phyloP scores from a whole-genome alignment of 1,140 invertebrate genomes.

The Megalopta genalis region DNA sequence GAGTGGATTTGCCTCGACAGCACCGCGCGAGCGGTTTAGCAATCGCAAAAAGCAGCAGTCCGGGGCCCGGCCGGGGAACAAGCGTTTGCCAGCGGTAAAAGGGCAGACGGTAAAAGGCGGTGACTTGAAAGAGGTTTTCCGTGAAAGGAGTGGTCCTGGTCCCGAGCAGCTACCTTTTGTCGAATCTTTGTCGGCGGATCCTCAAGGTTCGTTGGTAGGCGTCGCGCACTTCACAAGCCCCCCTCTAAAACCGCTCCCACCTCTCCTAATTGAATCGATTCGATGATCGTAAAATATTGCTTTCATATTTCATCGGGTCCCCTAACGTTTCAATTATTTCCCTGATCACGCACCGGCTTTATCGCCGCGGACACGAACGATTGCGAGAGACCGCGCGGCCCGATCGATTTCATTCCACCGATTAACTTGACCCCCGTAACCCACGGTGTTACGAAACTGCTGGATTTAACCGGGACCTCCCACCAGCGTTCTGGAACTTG shows the following conservation, averaged over 20 bases:
- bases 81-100: conserved; percentile 38
- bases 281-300: conserved; percentile 38
- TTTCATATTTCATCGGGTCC: neutral
- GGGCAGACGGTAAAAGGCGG: conserved; percentile 71
- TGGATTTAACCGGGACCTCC: too few species aligned
- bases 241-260: conserved; percentile 30
- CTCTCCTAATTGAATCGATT: conserved; percentile 47
- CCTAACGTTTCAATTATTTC: conserved; percentile 31
- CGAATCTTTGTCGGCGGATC: conserved; percentile 72
- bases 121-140: conserved; percentile 75
- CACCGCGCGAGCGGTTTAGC: neutral
- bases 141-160: conserved; percentile 75
- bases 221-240: conserved; percentile 23
- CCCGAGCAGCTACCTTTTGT: conserved; percentile 68
- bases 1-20: neutral
- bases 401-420: neutral
- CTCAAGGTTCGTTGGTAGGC: conserved; percentile 17
- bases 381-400: neutral
- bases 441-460: too few species aligned
- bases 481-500: too few species aligned
- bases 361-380: too few species aligned
- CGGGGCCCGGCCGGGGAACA: conserved; percentile 37
- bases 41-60: conserved; percentile 34
- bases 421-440: too few species aligned
- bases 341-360: neutral